Conservation (phyloP, 2,888 invertebrate genomes). For the Scaptomyza flava region DNA sequence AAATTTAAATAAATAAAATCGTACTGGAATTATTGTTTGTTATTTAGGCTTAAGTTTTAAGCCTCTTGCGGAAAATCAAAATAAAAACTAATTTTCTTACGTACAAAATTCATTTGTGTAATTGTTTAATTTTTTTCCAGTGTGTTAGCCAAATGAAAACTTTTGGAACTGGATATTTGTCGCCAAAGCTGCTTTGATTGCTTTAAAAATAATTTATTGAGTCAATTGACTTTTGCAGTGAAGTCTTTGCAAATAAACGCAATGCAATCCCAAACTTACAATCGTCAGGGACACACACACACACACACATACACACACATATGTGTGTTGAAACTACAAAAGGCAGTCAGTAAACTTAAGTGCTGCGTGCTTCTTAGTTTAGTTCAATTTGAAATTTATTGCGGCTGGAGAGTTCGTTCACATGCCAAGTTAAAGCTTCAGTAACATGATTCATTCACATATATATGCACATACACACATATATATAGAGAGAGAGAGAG, state of each 20-base stretch:
- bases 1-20: background rate
- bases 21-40: background rate
- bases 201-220: slow-evolving; percentile 81
- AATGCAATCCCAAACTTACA: slow-evolving; percentile 70
- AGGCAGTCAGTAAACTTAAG: slow-evolving; percentile 57
- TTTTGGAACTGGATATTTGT: slow-evolving; percentile 69
- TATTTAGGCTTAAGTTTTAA: background rate
- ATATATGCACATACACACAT: slow-evolving; percentile 22
- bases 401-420: slow-evolving; percentile 76
- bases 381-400: slow-evolving; percentile 78
- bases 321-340: slow-evolving; percentile 62
- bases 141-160: slow-evolving; percentile 28
- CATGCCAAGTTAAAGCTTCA: slow-evolving; percentile 74
- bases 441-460: slow-evolving; percentile 72
- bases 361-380: slow-evolving; percentile 52
- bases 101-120: background rate
- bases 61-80: background rate
- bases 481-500: slow-evolving; percentile 3
- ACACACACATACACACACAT: slow-evolving; percentile 27
- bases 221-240: slow-evolving; percentile 78
- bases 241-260: slow-evolving; percentile 76
- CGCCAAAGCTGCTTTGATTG: slow-evolving; percentile 72
- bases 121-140: background rate
- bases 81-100: background rate
- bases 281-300: slow-evolving; percentile 48